These are phyloP conservation scores for Epinephelus fuscoguttatus DNA, from an alignment of 2,113 vertebrate species.

Conservation along the genomic window DNA sequence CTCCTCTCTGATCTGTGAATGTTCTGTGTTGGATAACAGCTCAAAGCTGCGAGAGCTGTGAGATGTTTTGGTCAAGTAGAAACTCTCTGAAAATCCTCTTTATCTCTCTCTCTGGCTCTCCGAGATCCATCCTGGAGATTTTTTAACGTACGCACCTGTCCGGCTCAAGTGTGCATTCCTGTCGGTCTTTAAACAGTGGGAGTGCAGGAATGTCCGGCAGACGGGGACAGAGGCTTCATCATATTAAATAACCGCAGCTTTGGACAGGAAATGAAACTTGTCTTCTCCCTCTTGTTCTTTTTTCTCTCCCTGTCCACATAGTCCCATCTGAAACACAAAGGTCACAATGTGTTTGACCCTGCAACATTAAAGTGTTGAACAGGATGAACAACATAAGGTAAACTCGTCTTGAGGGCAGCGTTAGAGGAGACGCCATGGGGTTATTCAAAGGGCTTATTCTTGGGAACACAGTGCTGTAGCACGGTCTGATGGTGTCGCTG, in stretches of 20 bases:
- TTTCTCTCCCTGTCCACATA: not conserved
- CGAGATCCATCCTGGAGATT: not conserved
- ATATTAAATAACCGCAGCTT: slow-evolving; percentile 32
- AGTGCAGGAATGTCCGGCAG: slow-evolving; percentile 50
- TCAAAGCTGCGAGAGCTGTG: slow-evolving; percentile 5
- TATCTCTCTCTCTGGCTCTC: not conserved
- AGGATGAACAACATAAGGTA: not conserved
- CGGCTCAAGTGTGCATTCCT: slow-evolving; percentile 33
- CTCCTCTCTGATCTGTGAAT: slow-evolving; percentile 19
- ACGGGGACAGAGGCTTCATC: slow-evolving; percentile 22
- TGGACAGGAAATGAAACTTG: slow-evolving; percentile 55
- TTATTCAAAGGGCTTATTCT: not conserved
- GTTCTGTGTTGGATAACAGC: slow-evolving; percentile 1
- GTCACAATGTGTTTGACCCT: not conserved
- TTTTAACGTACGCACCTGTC: slow-evolving; percentile 11
- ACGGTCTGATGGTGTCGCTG: not conserved
- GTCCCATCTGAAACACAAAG: not conserved
- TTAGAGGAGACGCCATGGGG: not conserved
- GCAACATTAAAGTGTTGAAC: too few relatives aligned
- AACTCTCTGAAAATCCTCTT: slow-evolving; percentile 1
- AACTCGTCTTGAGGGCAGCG: not conserved
- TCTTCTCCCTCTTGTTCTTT: not conserved
- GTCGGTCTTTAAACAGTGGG: slow-evolving; percentile 32
- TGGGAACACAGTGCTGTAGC: not conserved
- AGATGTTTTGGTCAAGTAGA: slow-evolving; percentile 3